Percentiles rank a stretch among this genome's conserved stretches.
Evolutionary conservation across 1,140 invertebrate genomes (phyloP).

Genomic region (Zelostemma sp.): DNA sequence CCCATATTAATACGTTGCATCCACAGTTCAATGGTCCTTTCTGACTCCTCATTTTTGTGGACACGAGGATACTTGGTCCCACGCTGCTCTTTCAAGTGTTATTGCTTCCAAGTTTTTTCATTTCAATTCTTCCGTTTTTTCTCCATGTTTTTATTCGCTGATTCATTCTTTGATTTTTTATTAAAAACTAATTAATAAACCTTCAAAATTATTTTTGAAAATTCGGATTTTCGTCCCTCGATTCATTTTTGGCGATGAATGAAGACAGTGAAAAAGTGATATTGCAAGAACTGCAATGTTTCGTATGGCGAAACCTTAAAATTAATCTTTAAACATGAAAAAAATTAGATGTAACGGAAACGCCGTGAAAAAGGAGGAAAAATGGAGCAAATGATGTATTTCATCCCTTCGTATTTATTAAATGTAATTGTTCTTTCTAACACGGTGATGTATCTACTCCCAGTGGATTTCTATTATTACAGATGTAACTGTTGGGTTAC

Average conservation of each 20-base stretch:
- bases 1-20: constrained; percentile 15
- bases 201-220: too few species aligned
- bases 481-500: constrained; percentile 12
- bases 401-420: constrained; percentile 4
- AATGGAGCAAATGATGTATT: background rate
- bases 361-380: background rate
- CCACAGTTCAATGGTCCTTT: constrained; percentile 15
- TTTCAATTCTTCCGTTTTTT: too few species aligned
- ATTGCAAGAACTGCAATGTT: too few species aligned
- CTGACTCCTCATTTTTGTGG: constrained; percentile 2
- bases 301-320: too few species aligned
- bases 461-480: constrained; percentile 8
- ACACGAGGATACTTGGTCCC: constrained; percentile 17
- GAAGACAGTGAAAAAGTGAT: too few species aligned
- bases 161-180: too few species aligned
- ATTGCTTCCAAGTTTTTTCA: background rate
- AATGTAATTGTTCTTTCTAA: background rate
- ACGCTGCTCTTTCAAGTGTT: constrained; percentile 45
- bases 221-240: too few species aligned
- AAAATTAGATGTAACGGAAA: background rate
- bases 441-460: background rate
- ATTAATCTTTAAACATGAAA: too few species aligned
- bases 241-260: too few species aligned
- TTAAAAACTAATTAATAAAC: too few species aligned
- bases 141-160: too few species aligned